phyloP scores from a whole-genome alignment of 2,113 vertebrate species.

The Sylvilagus bachmani region DNA sequence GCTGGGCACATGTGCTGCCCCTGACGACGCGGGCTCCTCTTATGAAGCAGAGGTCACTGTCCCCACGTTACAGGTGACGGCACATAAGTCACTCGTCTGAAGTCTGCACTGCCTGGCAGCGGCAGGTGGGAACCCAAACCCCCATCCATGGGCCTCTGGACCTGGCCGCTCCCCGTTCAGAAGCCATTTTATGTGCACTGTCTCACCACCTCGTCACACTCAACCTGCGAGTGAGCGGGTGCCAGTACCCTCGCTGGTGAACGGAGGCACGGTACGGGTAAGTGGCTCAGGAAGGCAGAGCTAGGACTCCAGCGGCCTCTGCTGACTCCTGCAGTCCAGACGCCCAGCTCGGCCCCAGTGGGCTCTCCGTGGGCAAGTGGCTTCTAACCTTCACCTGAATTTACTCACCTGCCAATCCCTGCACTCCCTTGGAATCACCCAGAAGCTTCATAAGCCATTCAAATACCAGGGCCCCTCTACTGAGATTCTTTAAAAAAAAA shows the following conservation, averaged over 20 bases:
- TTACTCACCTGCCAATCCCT: background rate
- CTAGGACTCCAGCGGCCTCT: background rate
- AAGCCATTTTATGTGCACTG: background rate
- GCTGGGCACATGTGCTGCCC: background rate
- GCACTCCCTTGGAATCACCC: background rate
- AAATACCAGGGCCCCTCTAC: background rate
- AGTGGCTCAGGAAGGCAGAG: background rate
- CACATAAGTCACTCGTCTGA: background rate
- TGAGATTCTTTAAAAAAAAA: too few species aligned
- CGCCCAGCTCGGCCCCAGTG: background rate
- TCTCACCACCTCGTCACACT: background rate
- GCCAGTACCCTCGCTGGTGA: background rate
- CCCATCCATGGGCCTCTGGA: background rate
- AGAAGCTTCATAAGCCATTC: background rate
- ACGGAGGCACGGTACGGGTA: background rate
- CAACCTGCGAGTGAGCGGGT: background rate
- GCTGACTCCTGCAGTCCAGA: too few species aligned
- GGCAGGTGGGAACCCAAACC: background rate
- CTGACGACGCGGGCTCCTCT: conserved; percentile 34
- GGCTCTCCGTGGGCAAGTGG: background rate
- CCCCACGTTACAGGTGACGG: conserved; percentile 5
- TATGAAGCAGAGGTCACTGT: conserved; percentile 15
- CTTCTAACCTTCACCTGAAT: background rate
- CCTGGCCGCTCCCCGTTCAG: background rate
- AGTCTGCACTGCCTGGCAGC: background rate